Evolutionary conservation across 1,140 invertebrate species (phyloP), one percentile per base, ranked within the genome.

Genomic region (Zaprionus ornatus): DNA sequence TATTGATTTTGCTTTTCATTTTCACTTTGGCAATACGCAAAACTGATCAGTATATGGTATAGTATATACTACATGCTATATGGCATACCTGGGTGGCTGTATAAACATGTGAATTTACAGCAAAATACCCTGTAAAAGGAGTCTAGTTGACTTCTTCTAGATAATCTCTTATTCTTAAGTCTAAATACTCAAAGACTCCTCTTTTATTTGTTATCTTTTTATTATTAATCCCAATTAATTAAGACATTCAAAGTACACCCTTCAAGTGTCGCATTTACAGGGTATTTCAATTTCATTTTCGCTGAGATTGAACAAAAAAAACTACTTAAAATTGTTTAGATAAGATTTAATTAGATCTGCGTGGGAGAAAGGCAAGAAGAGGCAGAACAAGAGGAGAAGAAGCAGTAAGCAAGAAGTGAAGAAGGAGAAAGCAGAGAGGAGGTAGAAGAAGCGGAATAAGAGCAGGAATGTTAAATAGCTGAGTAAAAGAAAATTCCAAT

Each of bases 1-100:
- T 82, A 82, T 82, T 82, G 69, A 82, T 82, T 82, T 78, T 66
- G 64, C 72, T 82, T 74, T 55, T 32, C 29, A 69, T 66, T 69
- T 74, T 42, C 32, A 19, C 12, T 69, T 78, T 37, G 35, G 35
- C 12, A 37, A 37, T 37, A 37, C 35, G 35, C 40, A 45, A 45
- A 17, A 17, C 23, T 62, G 73, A 61, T 50, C 35, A 29, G 29
- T 29, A 7, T 19, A 7, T 17, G 6, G 15, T 40, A n/a, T n/a
- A 6, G 37, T 50, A 50, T 23, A 13, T 50, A 50, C 45, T 55
- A 27, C 56, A 52, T 21, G 23, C 5, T 59, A 37, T 12, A 23
- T 21, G 27, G 40, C 50, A 61, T 54, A 72, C n/a, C 21, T 40
- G 37, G 15, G 2, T 7, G 0, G n/a, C 29, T 42, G 21, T 55